phyloP scores from a whole-genome alignment of 2,797 vertebrate genomes.

The Pantherophis vulpinus region DNA sequence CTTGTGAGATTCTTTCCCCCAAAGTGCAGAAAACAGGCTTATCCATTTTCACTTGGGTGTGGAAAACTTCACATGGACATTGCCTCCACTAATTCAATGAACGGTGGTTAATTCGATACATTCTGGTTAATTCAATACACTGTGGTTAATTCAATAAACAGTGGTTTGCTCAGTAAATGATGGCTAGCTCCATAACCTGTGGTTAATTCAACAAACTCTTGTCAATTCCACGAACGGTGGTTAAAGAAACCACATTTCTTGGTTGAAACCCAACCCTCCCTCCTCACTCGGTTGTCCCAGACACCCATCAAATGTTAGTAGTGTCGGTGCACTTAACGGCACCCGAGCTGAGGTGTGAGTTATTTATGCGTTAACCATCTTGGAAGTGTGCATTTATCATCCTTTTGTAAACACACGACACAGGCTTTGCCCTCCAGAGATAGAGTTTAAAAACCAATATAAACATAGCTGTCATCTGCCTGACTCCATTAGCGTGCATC shows the following conservation, averaged over 20 bases:
- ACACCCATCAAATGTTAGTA: background rate
- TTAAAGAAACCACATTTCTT: background rate
- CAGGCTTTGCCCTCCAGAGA: slow-evolving; percentile 6
- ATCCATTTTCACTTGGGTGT: background rate
- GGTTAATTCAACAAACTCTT: background rate
- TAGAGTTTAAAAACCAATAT: slow-evolving; percentile 26
- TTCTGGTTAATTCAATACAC: background rate
- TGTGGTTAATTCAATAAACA: background rate
- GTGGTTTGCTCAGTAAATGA: background rate
- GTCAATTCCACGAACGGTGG: background rate
- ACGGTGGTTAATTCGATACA: background rate
- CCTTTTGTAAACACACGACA: slow-evolving; percentile 17
- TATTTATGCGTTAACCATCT: slow-evolving; percentile 16
- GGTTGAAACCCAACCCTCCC: background rate
- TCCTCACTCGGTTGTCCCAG: background rate
- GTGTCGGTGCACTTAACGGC: background rate
- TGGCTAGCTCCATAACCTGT: background rate
- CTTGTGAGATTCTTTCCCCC: background rate
- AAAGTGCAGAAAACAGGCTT: background rate
- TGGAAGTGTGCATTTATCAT: slow-evolving; percentile 17
- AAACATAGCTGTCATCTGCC: slow-evolving; percentile 15
- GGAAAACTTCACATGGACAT: background rate
- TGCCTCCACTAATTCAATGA: background rate
- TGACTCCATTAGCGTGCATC: background rate
- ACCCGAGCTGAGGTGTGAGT: background rate